Base-by-base conservation (phyloP, 2,797 vertebrate genomes). In the Onychomys arenicola region DNA sequence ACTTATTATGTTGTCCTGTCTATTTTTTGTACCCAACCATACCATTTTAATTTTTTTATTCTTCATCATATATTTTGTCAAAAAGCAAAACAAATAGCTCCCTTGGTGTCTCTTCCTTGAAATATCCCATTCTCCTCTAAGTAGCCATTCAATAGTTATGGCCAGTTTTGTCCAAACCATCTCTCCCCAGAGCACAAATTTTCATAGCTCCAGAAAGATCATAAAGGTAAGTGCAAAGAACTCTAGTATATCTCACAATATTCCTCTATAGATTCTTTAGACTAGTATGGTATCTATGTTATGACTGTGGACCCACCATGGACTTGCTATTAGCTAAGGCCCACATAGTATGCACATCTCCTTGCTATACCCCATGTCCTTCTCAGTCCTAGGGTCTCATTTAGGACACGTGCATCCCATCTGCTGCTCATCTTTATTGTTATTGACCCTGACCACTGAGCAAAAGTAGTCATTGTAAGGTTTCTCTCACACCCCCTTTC, bases 1-100 rank as follows among this genome's bases (percentile, higher is more conserved):
- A 59, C 65, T 65, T 82, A 19, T 2, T 81, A 7, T 69, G 9
- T 12, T n/a, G 75, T 57, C 43, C 34, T 32, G 5, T 32, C 37
- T 63, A 23, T 34, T 43, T 71, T 82, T 75, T 46, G 55, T 11
- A 71, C 27, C 32, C 34, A 29, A 87, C 5, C 37, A n/a, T 81
- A 76, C 16, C 34, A 69, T 96, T 81, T 92, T 49, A 57, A 90
- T 82, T 76, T 86, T 19, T 92, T 76, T 43, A 67, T 90, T 90
- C 37, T 82, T 90, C 12, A 9, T 67, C 1, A 40, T 76, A 32
- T 27, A 61, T 69, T 90, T 81, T 87, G 16, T 87, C 65, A 92
- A 77, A 55, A 86, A 25, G 9, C 12, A 90, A 37, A 73, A 49
- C 29, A 90, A 71, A 87, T 46, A 73, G 49, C 46, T 8, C 11